Conservation (phyloP, 2,797 vertebrate genomes). For the Sternarchorhynchus goeldii region DNA sequence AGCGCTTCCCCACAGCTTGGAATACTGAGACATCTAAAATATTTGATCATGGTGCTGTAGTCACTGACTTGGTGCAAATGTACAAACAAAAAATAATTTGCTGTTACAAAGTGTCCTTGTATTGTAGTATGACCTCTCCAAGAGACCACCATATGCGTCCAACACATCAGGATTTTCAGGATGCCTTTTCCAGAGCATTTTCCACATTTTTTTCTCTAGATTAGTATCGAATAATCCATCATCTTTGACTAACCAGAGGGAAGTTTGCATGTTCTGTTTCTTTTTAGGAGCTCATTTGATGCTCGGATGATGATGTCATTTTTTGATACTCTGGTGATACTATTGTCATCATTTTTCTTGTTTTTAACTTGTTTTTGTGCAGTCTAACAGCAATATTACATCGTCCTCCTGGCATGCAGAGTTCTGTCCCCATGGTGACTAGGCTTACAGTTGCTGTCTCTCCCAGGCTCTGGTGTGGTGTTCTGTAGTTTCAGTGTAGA, state of each 20-base stretch:
- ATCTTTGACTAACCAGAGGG: conserved; percentile 1
- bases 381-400: conserved; percentile 22
- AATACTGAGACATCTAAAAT: not conserved
- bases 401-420: not conserved
- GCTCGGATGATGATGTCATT: too few species aligned
- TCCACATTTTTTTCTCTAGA: conserved; percentile 10
- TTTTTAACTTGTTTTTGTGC: conserved; percentile 32
- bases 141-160: not conserved
- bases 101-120: not conserved
- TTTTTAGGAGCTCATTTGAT: conserved; percentile 14
- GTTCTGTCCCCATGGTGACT: not conserved
- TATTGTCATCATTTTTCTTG: conserved; percentile 33
- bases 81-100: too few species aligned
- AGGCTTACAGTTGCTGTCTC: not conserved
- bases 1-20: not conserved
- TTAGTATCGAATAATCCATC: not conserved
- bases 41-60: not conserved
- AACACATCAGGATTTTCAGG: not conserved
- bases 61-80: not conserved
- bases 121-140: not conserved
- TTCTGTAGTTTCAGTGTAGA: conserved; percentile 7
- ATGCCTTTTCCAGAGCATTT: conserved; percentile 23
- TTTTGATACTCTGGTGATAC: not conserved
- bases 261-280: not conserved
- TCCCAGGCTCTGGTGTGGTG: not conserved